Evolutionary conservation across 2,888 invertebrate species (phyloP), one percentile per base, ranked within the genome.

Genomic region (Trisateles emortualis): DNA sequence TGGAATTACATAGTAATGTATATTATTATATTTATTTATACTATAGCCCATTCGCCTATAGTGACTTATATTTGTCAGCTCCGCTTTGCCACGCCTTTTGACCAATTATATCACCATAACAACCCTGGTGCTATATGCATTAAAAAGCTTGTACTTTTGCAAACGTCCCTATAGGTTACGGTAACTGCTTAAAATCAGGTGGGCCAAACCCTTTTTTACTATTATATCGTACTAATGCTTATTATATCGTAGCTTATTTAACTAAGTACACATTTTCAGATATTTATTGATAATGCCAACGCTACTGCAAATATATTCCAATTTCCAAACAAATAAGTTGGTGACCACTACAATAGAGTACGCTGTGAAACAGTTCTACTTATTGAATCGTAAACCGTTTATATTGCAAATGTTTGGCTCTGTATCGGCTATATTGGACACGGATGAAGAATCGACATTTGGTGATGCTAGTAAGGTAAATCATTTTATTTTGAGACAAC

Each of bases 381-480:
- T 99, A 53, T 95, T 99, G 85, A 99, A 99, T 82, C 95, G 99
- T 44, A 99, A 99, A 81, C 99, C 99, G 0, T 99, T 99, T 79
- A 98, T 99, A 71, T 93, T 99, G 45, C 99, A 99, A 94, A 98
- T 99, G 98, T 99, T 99, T 90, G 99, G 99, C 1, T 98, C 99
- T 2, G 97, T 99, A 0, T 99, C 99, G 0, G 98, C 98, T 1
- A 97, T 99, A 80, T 92, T 99, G 71, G 99, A 99, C 81, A 98
- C 97, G 0, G 97, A 97, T 74, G 97, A 97, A 78, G 95, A 96
- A 64, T 96, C 97, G 26, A 95, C 96, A 3, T 97, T 96, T 79
- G 98, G 98, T 3, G 98, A 98, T 88, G 98, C 98, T 0, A 98
- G 98, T 82, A 97, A 98, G 89, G 98, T 97, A 79, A 82, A 82